Evolutionary conservation across 1,140 invertebrate species (phyloP), one percentile per base, ranked within the genome.

Genomic region (Tetramorium simillimum): DNA sequence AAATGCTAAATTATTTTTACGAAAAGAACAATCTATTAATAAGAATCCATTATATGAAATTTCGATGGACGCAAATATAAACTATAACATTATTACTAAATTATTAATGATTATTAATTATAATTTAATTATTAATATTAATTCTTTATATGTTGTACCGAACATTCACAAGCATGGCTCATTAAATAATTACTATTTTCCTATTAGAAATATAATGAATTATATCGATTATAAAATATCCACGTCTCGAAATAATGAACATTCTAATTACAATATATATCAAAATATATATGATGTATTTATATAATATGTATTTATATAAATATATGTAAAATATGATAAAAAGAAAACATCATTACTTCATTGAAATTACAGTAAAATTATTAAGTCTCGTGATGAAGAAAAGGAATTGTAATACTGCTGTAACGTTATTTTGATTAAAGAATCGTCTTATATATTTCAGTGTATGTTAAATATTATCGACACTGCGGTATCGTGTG

Each of bases 181-280:
- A 63, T 63, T 37, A 63, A 63, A 63, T 37, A 63, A 63, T 63
- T 63, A 63, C 21, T 37, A 63, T 63, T 63, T 63, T 63, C 62
- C 62, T 63, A 63, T 18, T 37, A 63, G 33, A 63, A 63, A 63
- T 63, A 33, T 28, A n/a, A 63, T 37, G 16, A 63, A 63, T 28
- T 63, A 37, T 37, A 37, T 37, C 33, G 18, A 9, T 37, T 37
- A 63, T 18, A 63, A 33, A 63, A 63, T 37, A 63, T 63, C 28
- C 16, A 63, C 2, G 16, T n/a, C 2, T 37, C 16, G 5, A 9
- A 37, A 63, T 63, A 63, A 18, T 63, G 5, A 28, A 60, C 24
- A 60, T 28, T 16, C 28, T 21, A 56, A 56, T 62, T 7, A 7
- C 16, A 33, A 63, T 18, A 3, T 37, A 10, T 33, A 63, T 63